Conservation (phyloP, 2,797 vertebrate genomes). For the Pantherophis alleghaniensis region DNA sequence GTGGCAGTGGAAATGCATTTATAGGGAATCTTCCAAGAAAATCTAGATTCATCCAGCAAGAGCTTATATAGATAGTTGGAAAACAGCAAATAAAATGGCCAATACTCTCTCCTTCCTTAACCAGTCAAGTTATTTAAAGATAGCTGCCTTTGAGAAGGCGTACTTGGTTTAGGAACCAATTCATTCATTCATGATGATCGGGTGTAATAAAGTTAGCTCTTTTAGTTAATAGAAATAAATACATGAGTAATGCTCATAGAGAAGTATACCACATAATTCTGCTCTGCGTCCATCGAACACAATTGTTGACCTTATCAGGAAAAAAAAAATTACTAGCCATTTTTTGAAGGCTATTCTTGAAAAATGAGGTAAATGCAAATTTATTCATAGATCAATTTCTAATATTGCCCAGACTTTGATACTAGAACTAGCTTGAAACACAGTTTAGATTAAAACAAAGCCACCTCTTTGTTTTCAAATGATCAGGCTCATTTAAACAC, state of each 20-base stretch:
- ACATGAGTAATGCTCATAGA: not conserved
- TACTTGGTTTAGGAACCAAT: not conserved
- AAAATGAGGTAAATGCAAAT: not conserved
- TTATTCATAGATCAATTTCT: not conserved
- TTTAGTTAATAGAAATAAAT: not conserved
- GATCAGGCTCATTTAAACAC: too few species aligned
- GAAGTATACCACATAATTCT: not conserved
- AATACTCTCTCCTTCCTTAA: not conserved
- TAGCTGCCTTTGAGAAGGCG: not conserved
- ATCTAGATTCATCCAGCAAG: not conserved
- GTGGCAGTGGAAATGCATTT: not conserved
- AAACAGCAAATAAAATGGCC: not conserved
- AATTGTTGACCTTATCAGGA: not conserved
- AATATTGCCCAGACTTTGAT: not conserved
- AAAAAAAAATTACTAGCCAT: not conserved
- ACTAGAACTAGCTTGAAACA: not conserved
- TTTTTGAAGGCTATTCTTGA: not conserved
- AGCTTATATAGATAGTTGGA: too few species aligned
- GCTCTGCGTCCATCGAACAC: not conserved
- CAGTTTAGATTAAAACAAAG: not conserved
- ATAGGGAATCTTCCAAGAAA: not conserved
- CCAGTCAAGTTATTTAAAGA: not conserved
- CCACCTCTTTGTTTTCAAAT: not conserved
- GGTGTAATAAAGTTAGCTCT: not conserved
- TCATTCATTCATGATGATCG: not conserved